Base-by-base conservation (phyloP, 2,888 invertebrate genomes). In the Ectropis crepuscularia region DNA sequence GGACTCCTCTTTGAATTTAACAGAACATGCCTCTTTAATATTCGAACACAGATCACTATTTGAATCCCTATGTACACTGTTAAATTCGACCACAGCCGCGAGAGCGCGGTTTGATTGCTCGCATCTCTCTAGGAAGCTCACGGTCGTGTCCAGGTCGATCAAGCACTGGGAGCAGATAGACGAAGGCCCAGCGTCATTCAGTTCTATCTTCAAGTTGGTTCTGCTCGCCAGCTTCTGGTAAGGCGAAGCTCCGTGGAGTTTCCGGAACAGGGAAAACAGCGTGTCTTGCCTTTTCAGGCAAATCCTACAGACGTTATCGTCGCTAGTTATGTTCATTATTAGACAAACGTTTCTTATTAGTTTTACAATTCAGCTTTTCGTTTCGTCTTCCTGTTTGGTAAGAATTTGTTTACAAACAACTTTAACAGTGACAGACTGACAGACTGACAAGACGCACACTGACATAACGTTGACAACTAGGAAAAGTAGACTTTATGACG, bases 111-210 rank as follows among this genome's bases (percentile, higher is more conserved):
- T 85, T 0, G 87, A 78, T 45, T 74, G 78, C 53, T 81, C 79
- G 71, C 86, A 87, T 66, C 82, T 85, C 42, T 80, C 74, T 50
- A 87, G 66, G 61, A 88, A 88, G 42, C 66, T 74, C 0, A 84
- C 74, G 2, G 85, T 80, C 1, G 77, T 75, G 12, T 87, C 83
- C 6, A 88, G 70, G 57, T 88, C 86, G 53, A 67, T 67, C 5
- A 83, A 74, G 61, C 88, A 88, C 28, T 81, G 79, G 6, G 75
- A 71, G 63, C 88, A 88, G 57, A 88, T 86, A 6, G 72, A 75
- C n/a, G 80, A 63, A 0, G 85, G 81, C 5, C 82, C 83, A 2
- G 70, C 62, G 53, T 84, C 85, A n/a, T 81, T 72, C 6, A 73
- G 16, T n/a, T 75, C 68, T 28, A 83, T 73, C 49, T 73, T 77